These are phyloP conservation scores for Trididemnum nubilum DNA, from an alignment of 23 tunicate species.

Conservation along the genomic window DNA sequence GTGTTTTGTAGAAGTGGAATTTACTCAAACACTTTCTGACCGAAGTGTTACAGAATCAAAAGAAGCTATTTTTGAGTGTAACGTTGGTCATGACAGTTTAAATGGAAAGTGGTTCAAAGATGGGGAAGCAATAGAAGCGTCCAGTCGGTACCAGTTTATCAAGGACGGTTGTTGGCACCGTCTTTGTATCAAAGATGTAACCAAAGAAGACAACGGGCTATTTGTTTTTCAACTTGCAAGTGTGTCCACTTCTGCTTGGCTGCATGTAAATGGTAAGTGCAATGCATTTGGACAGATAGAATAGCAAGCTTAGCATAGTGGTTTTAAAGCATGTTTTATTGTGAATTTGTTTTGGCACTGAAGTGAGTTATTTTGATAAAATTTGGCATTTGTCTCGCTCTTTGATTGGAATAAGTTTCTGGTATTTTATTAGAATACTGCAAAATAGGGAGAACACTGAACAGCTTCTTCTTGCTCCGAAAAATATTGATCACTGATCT, in stretches of 20 bases:
- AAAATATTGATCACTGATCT: too few relatives aligned
- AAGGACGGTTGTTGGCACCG: not conserved
- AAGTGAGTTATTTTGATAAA: too few relatives aligned
- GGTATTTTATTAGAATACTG: too few relatives aligned
- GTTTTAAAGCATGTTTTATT: too few relatives aligned
- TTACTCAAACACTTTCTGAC: conserved; percentile 13
- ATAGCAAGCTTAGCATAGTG: too few relatives aligned
- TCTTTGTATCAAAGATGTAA: conserved; percentile 35
- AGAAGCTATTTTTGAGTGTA: conserved; percentile 51
- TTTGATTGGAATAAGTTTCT: too few relatives aligned
- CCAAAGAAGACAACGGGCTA: conserved; percentile 53
- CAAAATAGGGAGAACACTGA: too few relatives aligned
- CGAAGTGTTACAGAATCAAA: conserved; percentile 44
- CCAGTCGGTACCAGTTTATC: conserved; percentile 16
- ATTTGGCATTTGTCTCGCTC: too few relatives aligned
- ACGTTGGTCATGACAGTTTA: conserved; percentile 52
- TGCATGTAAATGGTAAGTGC: conserved; percentile 52
- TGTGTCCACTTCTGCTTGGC: conserved; percentile 48
- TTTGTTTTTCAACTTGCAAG: conserved; percentile 71
- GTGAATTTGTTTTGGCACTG: too few relatives aligned
- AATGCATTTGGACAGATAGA: too few relatives aligned
- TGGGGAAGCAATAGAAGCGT: conserved; percentile 39
- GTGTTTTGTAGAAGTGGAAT: not conserved
- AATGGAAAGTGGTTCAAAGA: conserved; percentile 70
- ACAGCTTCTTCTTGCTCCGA: too few relatives aligned